Evolutionary conservation across 2,797 vertebrate genomes (phyloP), one percentile per base, ranked within the genome.

Genomic region (Rhinogobio ventralis): DNA sequence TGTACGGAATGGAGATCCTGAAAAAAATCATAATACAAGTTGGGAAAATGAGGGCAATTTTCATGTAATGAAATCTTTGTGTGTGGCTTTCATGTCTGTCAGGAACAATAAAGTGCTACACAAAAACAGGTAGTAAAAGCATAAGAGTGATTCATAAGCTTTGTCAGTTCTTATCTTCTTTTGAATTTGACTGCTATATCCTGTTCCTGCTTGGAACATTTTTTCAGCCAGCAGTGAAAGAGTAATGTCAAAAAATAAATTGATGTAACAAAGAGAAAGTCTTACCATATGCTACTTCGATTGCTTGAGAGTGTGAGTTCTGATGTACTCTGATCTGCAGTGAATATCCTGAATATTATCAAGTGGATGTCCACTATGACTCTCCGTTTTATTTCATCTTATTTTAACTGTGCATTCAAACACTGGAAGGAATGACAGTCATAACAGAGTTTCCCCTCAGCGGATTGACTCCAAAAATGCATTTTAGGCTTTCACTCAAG

Each of bases 51-150:
- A 79, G 68, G 68, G 67, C 45, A 69, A 76, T 83, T 84, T 83
- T 87, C 82, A 33, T 81, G 64, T 77, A 78, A 84, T 68, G 53
- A 78, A 84, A 78, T 78, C 53, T 72, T 78, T 78, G 23, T 60
- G 25, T 49, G 53, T 71, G 51, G 36, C 60, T 66, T 76, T 46
- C 60, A 67, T 66, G 39, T 68, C 36, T 57, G 64, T 45, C 64
- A 36, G 49, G 28, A 57, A 60, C 25, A 84, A 84, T n/a, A 78
- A 25, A 33, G 19, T 68, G 45, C 46, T 51, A 33, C 53, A 72
- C 49, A 79, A 84, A 79, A 71, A 71, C 66, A 71, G 49, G 51
- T 67, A 77, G 36, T 55, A 53, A 60, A 62, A 84, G 28, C 36
- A 9, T 17, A 68, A 60, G 51, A 6, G n/a, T 68, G 10, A 67